Base-by-base conservation (phyloP, 2,888 invertebrate genomes). In the Drosophila barbarae region DNA sequence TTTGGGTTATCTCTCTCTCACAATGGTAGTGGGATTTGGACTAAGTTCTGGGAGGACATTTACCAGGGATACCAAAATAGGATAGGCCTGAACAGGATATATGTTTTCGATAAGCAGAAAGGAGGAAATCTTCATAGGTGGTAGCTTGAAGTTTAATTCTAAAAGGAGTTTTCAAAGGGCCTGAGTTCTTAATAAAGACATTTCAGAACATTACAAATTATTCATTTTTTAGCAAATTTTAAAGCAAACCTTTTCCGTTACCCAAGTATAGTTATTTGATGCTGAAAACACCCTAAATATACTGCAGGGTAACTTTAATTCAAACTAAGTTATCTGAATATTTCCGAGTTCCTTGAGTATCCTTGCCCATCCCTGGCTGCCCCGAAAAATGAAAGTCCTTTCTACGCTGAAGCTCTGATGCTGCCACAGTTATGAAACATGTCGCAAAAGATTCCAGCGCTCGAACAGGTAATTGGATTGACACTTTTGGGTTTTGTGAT, bases 381-480 rank as follows among this genome's bases (percentile, higher is more conserved):
- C 65, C 76, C 69, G 36, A 65, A 66, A 66, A 59, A 53, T 51
- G 69, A 69, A 56, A 69, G 68, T 68, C 63, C 63, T 70, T 70
- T 69, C 61, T 42, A 35, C 61, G 63, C 34, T 47, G 21, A 47
- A 32, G 46, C 46, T 44, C 28, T 3, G 46, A 15, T 32, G 46
- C 46, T 50, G 67, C 74, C 66, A 69, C 68, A 71, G 77, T 78
- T 86, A 79, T 84, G 84, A 79, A 84, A 84, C 85, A 85, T 85
- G 86, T 85, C 86, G 86, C 86, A 81, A 86, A 82, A 79, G 84
- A 86, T 85, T 86, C 83, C 81, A 72, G 78, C 74, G 75, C 76
- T 84, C 86, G 76, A 85, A 79, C 85, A 85, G 86, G 86, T 87
- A 87, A 87, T 87, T 87, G 87, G 87, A 87, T 87, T 87, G 87